phyloP scores from a whole-genome alignment of 2,113 vertebrate species.

The Rhinopomastus cyanomelas region DNA sequence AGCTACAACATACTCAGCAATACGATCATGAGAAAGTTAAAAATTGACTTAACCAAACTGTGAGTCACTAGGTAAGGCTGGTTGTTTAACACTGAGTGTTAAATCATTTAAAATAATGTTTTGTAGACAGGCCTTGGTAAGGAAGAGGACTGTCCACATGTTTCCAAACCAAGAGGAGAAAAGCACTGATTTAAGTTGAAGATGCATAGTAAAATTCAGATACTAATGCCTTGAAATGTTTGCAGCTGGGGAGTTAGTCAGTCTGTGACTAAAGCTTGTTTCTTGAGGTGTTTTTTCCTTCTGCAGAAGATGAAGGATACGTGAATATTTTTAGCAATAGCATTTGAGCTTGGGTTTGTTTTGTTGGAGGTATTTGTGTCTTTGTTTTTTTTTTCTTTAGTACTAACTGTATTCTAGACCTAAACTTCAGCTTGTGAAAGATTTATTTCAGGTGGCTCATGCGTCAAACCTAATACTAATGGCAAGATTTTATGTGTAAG shows the following conservation, averaged over 20 bases:
- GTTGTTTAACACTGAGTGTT: neutral
- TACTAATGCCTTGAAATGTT: neutral
- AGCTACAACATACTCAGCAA: rapidly evolving
- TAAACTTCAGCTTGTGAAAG: neutral
- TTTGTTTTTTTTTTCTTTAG: no score
- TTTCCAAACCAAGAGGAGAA: neutral
- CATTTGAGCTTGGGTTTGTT: neutral
- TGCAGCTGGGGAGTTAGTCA: neutral
- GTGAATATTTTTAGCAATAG: neutral
- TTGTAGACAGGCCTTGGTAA: neutral
- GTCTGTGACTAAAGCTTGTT: neutral
- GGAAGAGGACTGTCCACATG: neutral
- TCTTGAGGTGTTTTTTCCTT: neutral
- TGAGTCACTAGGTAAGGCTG: neutral
- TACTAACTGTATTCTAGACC: neutral
- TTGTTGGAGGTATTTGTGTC: neutral
- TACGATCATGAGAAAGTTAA: neutral
- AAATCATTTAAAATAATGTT: neutral
- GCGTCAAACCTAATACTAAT: neutral
- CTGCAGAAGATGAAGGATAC: neutral
- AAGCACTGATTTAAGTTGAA: neutral
- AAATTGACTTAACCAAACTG: neutral
- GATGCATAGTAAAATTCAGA: neutral
- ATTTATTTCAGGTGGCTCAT: neutral
- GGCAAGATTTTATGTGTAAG: neutral